Evolutionary conservation across 2,113 vertebrate genomes (phyloP).

Genomic region (Erinaceus europaeus): DNA sequence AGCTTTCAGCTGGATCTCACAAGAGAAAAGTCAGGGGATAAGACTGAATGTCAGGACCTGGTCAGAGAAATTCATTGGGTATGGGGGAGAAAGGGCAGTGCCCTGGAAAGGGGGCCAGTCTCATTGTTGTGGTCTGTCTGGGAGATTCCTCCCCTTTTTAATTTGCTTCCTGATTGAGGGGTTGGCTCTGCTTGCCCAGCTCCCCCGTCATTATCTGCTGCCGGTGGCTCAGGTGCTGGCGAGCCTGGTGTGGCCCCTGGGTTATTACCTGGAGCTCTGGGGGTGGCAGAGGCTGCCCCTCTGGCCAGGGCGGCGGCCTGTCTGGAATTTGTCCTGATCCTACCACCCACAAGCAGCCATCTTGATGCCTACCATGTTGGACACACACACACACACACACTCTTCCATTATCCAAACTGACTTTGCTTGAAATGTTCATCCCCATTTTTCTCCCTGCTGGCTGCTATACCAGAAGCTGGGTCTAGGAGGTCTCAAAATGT

Average conservation of each 20-base stretch:
- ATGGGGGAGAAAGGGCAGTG: constrained; percentile 47
- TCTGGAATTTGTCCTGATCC: constrained; percentile 63
- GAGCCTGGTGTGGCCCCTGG: constrained; percentile 73
- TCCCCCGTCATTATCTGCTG: constrained; percentile 78
- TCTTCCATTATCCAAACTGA: no score
- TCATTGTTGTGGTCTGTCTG: constrained; percentile 80
- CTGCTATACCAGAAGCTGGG: not conserved
- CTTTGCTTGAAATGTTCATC: no score
- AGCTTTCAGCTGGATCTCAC: not conserved
- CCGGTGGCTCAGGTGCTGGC: constrained; percentile 78
- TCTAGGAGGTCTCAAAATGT: not conserved
- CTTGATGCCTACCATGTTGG: not conserved
- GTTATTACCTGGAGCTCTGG: constrained; percentile 76
- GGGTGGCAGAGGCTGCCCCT: constrained; percentile 74
- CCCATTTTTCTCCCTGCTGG: no score
- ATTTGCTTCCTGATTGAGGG: constrained; percentile 80
- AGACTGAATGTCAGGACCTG: constrained; percentile 41
- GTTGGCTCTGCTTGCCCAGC: constrained; percentile 73
- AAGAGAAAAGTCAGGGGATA: not conserved
- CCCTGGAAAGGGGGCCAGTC: constrained; percentile 67
- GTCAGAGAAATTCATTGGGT: constrained; percentile 28
- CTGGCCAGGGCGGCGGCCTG: constrained; percentile 67
- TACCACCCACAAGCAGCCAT: constrained; percentile 56
- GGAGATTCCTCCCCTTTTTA: constrained; percentile 78
- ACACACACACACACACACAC: no score